These are phyloP conservation scores for Nymphalis io DNA, from an alignment of 1,140 invertebrate genomes.

Conservation along the genomic window DNA sequence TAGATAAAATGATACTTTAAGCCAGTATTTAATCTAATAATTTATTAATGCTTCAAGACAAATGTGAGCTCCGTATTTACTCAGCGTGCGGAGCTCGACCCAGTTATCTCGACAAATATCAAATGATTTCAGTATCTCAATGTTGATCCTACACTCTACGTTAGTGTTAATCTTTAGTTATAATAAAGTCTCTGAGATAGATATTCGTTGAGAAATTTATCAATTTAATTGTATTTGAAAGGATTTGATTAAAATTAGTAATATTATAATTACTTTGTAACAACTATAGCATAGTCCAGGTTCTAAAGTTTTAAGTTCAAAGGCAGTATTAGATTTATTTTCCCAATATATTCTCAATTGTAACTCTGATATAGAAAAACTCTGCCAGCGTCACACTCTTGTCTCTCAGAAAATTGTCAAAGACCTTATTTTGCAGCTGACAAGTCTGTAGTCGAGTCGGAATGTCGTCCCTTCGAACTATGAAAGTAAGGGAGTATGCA, in stretches of 20 bases:
- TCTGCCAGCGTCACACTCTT: too few relatives aligned
- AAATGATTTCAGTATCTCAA: neutral
- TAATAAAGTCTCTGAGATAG: neutral
- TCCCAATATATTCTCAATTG: too few relatives aligned
- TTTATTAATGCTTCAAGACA: constrained; percentile 9
- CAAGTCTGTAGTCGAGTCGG: too few relatives aligned
- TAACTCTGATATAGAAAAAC: too few relatives aligned
- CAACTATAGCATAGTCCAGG: too few relatives aligned
- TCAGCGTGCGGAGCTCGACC: neutral
- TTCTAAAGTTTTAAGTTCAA: too few relatives aligned
- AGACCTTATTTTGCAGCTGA: too few relatives aligned
- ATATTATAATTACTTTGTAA: too few relatives aligned
- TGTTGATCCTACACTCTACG: neutral
- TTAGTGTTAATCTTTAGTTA: constrained; percentile 1
- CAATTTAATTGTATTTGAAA: neutral
- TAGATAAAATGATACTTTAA: neutral
- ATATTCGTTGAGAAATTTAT: neutral
- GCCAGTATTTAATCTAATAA: neutral
- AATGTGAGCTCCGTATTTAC: neutral
- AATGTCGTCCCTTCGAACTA: too few relatives aligned
- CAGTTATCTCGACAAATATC: constrained; percentile 7
- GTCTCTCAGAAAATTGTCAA: too few relatives aligned
- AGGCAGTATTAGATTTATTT: too few relatives aligned
- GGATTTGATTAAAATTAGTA: neutral
- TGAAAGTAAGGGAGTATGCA: too few relatives aligned